Evolutionary conservation across 1,140 invertebrate genomes (phyloP).

Genomic region (Eueides isabella): DNA sequence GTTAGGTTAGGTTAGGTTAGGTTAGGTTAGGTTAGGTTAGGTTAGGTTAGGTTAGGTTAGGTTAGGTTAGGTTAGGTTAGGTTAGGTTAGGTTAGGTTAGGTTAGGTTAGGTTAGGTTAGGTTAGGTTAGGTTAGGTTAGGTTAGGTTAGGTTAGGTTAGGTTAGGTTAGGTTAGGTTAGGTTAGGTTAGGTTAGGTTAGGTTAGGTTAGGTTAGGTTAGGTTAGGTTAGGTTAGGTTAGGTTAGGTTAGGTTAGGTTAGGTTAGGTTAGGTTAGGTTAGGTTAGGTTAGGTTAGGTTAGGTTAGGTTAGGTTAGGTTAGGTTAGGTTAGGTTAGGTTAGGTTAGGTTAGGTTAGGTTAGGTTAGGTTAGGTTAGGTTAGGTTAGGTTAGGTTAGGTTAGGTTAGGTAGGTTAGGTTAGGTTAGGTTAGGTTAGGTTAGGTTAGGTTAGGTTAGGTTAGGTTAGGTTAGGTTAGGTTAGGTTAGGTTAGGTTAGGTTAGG

Average conservation of each 20-base stretch:
- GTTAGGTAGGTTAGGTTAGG: constrained; percentile 60
- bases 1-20: constrained; percentile 50
- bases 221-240: constrained; percentile 39
- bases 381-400: constrained; percentile 38
- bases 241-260: constrained; percentile 41
- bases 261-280: constrained; percentile 49
- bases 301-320: constrained; percentile 46
- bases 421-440: constrained; percentile 50
- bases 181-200: constrained; percentile 59
- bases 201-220: constrained; percentile 47
- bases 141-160: constrained; percentile 61
- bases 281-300: constrained; percentile 43
- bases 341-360: constrained; percentile 51
- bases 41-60: constrained; percentile 54
- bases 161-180: constrained; percentile 52
- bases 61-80: constrained; percentile 52
- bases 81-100: constrained; percentile 26
- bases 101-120: constrained; percentile 53
- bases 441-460: constrained; percentile 44
- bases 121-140: constrained; percentile 61
- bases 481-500: constrained; percentile 46
- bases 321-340: constrained; percentile 45
- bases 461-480: constrained; percentile 57
- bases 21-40: constrained; percentile 58
- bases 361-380: constrained; percentile 62